Conservation (phyloP, 35 echinoderm and acorn worm species). For the Hemicentrotus pulcherrimus region DNA sequence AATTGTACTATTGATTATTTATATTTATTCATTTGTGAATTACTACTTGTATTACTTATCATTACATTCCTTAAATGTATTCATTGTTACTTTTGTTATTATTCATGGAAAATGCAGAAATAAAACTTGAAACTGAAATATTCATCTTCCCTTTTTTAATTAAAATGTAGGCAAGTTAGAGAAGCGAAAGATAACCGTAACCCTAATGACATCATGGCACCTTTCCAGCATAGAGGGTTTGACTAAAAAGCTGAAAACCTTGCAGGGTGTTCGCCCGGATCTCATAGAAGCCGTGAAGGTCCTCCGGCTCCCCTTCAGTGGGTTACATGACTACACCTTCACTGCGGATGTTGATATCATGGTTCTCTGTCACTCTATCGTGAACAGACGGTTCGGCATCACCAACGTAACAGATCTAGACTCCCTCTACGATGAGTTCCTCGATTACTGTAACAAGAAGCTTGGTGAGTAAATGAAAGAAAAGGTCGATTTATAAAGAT, state of each 20-base stretch:
- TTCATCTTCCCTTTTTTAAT: neutral
- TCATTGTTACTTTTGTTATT: too few species aligned
- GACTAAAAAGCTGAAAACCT: neutral
- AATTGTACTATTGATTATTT: too few species aligned
- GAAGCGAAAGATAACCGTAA: neutral
- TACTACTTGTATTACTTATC: too few species aligned
- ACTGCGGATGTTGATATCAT: neutral
- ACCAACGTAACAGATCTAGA: neutral
- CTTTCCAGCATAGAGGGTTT: neutral
- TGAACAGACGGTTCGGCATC: neutral
- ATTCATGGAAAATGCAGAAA: too few species aligned
- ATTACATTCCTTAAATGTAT: too few species aligned
- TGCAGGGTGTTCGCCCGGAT: neutral
- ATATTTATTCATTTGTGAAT: too few species aligned
- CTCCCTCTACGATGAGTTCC: neutral
- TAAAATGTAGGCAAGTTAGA: neutral
- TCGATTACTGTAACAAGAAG: neutral
- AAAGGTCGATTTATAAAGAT: too few species aligned
- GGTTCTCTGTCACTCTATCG: slow-evolving; percentile 5
- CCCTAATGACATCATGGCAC: neutral
- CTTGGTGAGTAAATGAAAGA: neutral
- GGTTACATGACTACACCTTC: neutral
- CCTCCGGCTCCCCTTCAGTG: neutral
- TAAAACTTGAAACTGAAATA: too few species aligned
- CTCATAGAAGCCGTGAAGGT: neutral